These are phyloP conservation scores for Chloroceryle amazona DNA, from an alignment of 2,797 vertebrate genomes.

Conservation along the genomic window DNA sequence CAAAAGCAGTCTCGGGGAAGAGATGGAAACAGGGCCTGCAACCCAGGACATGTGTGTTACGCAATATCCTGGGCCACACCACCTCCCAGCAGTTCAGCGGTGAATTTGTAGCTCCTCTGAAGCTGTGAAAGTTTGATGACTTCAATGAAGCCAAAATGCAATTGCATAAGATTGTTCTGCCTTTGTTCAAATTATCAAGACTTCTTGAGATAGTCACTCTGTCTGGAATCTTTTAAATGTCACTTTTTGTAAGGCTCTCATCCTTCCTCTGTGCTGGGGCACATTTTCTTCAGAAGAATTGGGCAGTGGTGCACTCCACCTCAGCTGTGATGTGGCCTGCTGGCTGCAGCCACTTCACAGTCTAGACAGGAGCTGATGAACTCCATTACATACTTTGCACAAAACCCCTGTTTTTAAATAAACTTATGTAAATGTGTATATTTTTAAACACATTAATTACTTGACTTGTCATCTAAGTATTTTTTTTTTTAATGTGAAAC, in stretches of 20 bases:
- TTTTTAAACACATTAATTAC: background rate
- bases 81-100: background rate
- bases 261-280: background rate
- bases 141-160: background rate
- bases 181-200: background rate
- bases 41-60: background rate
- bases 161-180: background rate
- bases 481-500: background rate
- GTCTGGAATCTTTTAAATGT: background rate
- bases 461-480: background rate
- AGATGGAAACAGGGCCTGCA: background rate
- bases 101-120: background rate
- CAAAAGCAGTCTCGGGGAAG: background rate
- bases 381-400: background rate
- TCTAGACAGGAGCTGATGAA: background rate
- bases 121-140: background rate
- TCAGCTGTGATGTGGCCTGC: background rate
- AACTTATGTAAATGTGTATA: accelerated
- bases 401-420: background rate
- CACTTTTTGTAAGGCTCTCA: background rate
- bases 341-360: background rate
- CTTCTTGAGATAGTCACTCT: background rate
- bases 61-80: background rate
- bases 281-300: background rate
- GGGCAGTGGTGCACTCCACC: background rate